phyloP scores from a whole-genome alignment of 1,140 invertebrate genomes.

The Venustaconcha ellipsiformis region DNA sequence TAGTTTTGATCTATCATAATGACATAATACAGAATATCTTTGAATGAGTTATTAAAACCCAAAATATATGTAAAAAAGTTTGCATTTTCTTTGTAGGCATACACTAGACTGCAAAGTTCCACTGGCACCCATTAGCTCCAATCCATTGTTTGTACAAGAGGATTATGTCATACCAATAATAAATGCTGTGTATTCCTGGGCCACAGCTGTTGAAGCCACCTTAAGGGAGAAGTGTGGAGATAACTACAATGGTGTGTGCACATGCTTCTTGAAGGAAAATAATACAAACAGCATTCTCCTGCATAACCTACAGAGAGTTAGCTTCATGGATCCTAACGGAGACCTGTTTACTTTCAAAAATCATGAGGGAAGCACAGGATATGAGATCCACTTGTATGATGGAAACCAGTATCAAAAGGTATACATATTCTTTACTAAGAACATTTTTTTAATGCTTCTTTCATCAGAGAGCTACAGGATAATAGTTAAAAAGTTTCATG shows the following conservation, averaged over 20 bases:
- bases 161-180: conserved; percentile 56
- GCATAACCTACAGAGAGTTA: conserved; percentile 42
- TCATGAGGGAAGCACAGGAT: conserved; percentile 49
- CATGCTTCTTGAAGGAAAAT: conserved; percentile 31
- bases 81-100: conserved; percentile 30
- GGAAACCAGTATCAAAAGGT: conserved; percentile 37
- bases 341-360: conserved; percentile 46
- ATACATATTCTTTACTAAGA: background rate
- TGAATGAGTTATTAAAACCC: no score
- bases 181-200: conserved; percentile 58
- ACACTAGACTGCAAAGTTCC: conserved; percentile 22
- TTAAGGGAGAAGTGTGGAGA: conserved; percentile 53
- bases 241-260: conserved; percentile 46
- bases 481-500: no score
- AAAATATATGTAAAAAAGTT: background rate
- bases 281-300: conserved; percentile 39
- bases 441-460: background rate
- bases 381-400: conserved; percentile 47
- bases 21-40: no score
- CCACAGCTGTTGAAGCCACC: conserved; percentile 46
- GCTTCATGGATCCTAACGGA: conserved; percentile 37
- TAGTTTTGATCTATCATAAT: no score
- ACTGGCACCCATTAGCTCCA: conserved; percentile 25
- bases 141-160: conserved; percentile 36
- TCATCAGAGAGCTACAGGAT: background rate